phyloP scores from a whole-genome alignment of 2,113 vertebrate genomes.

The Neotoma lepida region DNA sequence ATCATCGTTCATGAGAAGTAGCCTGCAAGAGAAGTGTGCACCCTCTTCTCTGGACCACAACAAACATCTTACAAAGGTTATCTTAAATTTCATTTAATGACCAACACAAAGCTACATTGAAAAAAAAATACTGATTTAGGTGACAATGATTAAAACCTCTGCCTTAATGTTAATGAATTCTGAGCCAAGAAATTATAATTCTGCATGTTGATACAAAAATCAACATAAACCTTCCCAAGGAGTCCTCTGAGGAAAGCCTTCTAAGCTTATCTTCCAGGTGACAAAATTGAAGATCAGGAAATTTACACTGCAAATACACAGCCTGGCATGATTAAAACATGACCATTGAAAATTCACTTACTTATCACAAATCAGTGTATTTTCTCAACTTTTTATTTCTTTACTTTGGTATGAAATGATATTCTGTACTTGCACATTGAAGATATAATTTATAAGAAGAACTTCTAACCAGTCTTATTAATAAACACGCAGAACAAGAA shows the following conservation, averaged over 20 bases:
- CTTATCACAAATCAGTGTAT: neutral
- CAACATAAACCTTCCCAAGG: neutral
- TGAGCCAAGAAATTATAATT: conserved; percentile 48
- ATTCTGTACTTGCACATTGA: neutral
- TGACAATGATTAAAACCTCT: neutral
- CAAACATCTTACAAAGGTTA: neutral
- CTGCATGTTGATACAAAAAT: neutral
- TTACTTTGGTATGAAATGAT: conserved; percentile 6
- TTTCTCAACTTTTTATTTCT: conserved; percentile 38
- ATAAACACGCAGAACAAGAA: too few relatives aligned
- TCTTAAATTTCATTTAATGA: conserved; percentile 29
- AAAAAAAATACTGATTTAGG: neutral
- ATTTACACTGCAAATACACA: conserved; percentile 27
- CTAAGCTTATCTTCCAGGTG: neutral
- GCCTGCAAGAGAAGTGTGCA: neutral
- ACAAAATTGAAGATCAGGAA: conserved; percentile 46
- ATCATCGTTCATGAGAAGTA: neutral
- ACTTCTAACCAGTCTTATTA: too few relatives aligned
- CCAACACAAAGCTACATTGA: neutral
- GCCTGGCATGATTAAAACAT: neutral
- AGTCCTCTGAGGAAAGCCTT: neutral
- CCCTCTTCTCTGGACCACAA: neutral
- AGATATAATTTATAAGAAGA: too few relatives aligned
- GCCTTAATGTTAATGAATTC: conserved; percentile 38
- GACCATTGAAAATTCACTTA: neutral